Base-by-base conservation (phyloP, 2,113 vertebrate genomes). In the Oceanites oceanicus region DNA sequence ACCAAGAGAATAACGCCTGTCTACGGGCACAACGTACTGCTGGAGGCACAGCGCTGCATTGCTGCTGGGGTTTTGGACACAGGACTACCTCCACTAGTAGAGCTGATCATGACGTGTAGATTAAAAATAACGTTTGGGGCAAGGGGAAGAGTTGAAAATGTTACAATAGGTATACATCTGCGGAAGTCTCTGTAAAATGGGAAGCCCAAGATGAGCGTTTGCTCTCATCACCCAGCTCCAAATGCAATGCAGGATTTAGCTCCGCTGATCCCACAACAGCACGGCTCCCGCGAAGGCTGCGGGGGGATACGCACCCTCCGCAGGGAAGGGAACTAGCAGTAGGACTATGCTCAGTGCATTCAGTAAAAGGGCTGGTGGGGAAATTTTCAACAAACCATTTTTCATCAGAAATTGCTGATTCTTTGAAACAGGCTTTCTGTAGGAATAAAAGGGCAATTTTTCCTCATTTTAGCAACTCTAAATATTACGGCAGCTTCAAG, bases 361-460 rank as follows among this genome's bases (percentile, higher is more conserved):
- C 40, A 15, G 32, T 36, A 49, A 94, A 83, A 86, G 16, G 11
- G 7, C 32, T 66, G 36, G 21, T 45, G 15, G 62, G 65, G 76
- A 91, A 78, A 61, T 75, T 77, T 76, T 80, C 79, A 81, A 27
- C 94, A 75, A 72, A 47, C 34, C 61, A 45, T 94, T 92, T 94
- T 84, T 96, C 83, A 78, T 53, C 58, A 81, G 76, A 85, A 96
- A 96, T 84, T 65, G 92, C 94, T 94, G 92, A 94, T 95, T 85
- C 79, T 74, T 84, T 72, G 86, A 75, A 95, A 92, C 13, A n/a
- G 56, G 62, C 61, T 94, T 92, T 96, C 80, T 85, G 36, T 26
- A 80, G 81, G 86, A 88, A 94, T 81, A 93, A 94, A 96, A 93
- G 86, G 73, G 73, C 83, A 86, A 94, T 94, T 89, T 94, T 86